A percentile compares a stretch with the other conserved stretches of the same genome.
Evolutionary conservation across 2,113 vertebrate genomes (phyloP).

Genomic region (Xiphophorus couchianus): DNA sequence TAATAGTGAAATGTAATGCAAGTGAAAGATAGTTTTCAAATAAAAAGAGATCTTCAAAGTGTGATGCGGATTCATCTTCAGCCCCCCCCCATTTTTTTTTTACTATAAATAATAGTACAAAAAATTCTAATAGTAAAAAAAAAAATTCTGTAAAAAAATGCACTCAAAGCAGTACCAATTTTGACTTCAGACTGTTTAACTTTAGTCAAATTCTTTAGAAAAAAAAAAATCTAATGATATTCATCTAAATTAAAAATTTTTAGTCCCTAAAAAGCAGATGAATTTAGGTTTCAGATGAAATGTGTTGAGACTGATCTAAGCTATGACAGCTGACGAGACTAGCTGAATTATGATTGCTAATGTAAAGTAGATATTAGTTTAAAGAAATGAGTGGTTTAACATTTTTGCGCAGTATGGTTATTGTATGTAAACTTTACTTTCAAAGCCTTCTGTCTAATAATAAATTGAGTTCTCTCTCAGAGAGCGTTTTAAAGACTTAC

Average conservation of each 20-base stretch:
- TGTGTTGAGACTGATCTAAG: background rate
- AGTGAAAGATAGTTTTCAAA: background rate
- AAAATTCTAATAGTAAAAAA: background rate
- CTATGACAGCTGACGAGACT: background rate
- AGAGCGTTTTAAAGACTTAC: constrained; percentile 19
- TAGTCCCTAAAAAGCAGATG: no score
- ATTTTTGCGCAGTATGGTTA: background rate
- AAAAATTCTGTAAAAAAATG: background rate
- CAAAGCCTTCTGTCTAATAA: constrained; percentile 18
- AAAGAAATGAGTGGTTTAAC: background rate
- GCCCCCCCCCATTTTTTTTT: no score
- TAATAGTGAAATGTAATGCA: background rate
- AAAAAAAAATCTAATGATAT: no score
- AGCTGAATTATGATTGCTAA: background rate
- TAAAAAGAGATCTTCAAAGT: background rate
- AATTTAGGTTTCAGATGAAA: no score
- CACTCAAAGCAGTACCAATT: background rate
- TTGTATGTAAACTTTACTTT: constrained; percentile 2
- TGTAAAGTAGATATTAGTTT: background rate
- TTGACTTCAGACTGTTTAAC: background rate
- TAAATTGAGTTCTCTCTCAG: constrained; percentile 41
- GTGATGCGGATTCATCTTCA: background rate
- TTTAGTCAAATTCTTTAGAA: background rate
- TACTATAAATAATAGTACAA: background rate
- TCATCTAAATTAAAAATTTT: no score